Evolutionary conservation across 1,140 invertebrate species (phyloP), one percentile per base, ranked within the genome.

Genomic region (Calliphora vicina): DNA sequence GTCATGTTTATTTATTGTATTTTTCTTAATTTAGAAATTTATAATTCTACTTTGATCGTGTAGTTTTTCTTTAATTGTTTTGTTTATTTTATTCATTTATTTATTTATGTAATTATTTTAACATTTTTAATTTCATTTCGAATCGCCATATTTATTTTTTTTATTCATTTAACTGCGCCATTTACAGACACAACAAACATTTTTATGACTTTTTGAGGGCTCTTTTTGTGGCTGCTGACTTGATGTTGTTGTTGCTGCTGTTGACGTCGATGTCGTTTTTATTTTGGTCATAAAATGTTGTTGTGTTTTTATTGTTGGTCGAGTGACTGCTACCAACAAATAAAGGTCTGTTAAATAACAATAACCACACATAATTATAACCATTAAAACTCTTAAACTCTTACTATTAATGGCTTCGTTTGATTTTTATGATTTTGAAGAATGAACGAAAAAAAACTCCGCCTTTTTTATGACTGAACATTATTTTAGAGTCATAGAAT

Each of bases 331-430:
- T 57, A 57, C 50, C 50, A 57, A 57, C 15, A 57, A 57, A 57
- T 57, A 57, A 57, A 57, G 50, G 50, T n/a, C 50, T n/a, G 50
- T 57, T 57, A 57, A 57, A 57, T 57, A 57, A 57, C 50, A 57
- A 57, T 57, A 57, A 57, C 50, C 50, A 57, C 50, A 57, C 50
- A 57, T 57, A 57, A 57, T 57, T 57, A 57, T 57, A 57, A 57
- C 15, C 50, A 57, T 57, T 57, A 57, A 57, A 57, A n/a, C 1
- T 6, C 50, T 57, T 57, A 57, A 57, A 57, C n/a, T 57, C 50
- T 57, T n/a, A 5, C 50, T 15, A 57, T 57, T 57, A 57, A 57
- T 57, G 50, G 50, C 15, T 17, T 57, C 50, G 15, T 57, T 57
- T 57, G n/a, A n/a, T 17, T n/a, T 57, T 57, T 57, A n/a, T 17